Conservation (phyloP, 2,113 vertebrate genomes). For the Entelurus aequoreus region DNA sequence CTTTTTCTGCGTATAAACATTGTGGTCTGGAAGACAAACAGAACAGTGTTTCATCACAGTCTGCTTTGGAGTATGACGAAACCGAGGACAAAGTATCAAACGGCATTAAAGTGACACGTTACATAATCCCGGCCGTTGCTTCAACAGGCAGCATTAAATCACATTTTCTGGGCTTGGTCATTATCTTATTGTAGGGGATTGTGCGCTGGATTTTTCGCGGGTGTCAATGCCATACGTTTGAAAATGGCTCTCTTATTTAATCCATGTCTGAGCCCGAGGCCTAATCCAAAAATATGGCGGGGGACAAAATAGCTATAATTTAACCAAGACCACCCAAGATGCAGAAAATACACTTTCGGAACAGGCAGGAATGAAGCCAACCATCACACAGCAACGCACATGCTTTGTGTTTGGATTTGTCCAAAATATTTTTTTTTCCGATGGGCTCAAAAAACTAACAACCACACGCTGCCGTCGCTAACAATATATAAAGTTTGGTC, state of each 20-base stretch:
- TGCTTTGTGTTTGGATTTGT: slow-evolving; percentile 24
- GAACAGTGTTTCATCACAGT: slow-evolving; percentile 35
- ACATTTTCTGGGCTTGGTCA: slow-evolving; percentile 40
- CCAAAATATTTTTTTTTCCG: neutral
- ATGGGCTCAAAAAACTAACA: no score
- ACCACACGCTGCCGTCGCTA: no score
- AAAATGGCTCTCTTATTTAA: slow-evolving; percentile 38
- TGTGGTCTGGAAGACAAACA: neutral
- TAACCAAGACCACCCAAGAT: slow-evolving; percentile 52
- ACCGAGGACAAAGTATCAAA: slow-evolving; percentile 51
- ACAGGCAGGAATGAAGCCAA: slow-evolving; percentile 44
- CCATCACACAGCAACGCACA: slow-evolving; percentile 34
- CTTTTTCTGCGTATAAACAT: neutral
- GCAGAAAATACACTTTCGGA: slow-evolving; percentile 38
- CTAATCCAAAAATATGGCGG: slow-evolving; percentile 40
- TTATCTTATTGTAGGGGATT: slow-evolving; percentile 32
- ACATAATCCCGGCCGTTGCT: slow-evolving; percentile 38
- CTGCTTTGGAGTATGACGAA: slow-evolving; percentile 48
- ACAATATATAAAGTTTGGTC: slow-evolving; percentile 9
- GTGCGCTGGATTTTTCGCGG: slow-evolving; percentile 28
- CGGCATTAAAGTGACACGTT: slow-evolving; percentile 41
- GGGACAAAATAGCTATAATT: slow-evolving; percentile 36
- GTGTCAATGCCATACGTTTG: slow-evolving; percentile 12
- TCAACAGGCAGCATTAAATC: slow-evolving; percentile 42
- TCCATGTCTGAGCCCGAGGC: slow-evolving; percentile 37